Evolutionary conservation across 2,797 vertebrate species (phyloP).

Genomic region (Emydoidea blandingii): DNA sequence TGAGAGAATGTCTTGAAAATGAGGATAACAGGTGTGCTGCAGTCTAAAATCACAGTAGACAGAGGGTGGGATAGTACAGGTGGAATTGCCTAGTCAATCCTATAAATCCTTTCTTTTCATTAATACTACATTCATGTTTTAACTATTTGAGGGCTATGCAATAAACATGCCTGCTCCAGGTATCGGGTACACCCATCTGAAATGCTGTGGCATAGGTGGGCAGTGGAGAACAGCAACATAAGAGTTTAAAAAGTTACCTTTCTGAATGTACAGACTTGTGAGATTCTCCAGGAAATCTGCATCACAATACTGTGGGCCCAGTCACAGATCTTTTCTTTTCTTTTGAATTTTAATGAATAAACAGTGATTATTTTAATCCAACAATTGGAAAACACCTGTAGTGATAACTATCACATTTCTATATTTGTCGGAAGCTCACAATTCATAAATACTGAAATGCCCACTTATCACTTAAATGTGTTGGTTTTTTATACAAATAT

Average conservation of each 20-base stretch:
- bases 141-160: background rate
- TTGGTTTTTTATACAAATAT: conserved; percentile 44
- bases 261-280: background rate
- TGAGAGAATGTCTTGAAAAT: background rate
- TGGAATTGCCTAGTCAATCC: background rate
- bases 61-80: background rate
- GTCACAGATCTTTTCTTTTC: background rate
- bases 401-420: conserved; percentile 52
- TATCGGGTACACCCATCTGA: background rate
- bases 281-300: conserved; percentile 4
- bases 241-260: background rate
- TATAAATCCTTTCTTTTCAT: background rate
- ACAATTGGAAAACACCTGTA: background rate
- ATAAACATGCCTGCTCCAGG: background rate
- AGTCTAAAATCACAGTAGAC: background rate
- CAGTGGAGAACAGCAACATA: background rate
- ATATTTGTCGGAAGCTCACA: conserved; percentile 26
- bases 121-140: background rate
- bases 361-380: conserved; percentile 45
- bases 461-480: conserved; percentile 20
- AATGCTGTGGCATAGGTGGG: background rate
- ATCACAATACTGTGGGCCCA: background rate
- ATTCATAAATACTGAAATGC: conserved; percentile 66
- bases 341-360: conserved; percentile 63
- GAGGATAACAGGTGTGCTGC: background rate